These are phyloP conservation scores for Corvus hawaiiensis DNA, from an alignment of 2,113 vertebrate species.

Conservation along the genomic window DNA sequence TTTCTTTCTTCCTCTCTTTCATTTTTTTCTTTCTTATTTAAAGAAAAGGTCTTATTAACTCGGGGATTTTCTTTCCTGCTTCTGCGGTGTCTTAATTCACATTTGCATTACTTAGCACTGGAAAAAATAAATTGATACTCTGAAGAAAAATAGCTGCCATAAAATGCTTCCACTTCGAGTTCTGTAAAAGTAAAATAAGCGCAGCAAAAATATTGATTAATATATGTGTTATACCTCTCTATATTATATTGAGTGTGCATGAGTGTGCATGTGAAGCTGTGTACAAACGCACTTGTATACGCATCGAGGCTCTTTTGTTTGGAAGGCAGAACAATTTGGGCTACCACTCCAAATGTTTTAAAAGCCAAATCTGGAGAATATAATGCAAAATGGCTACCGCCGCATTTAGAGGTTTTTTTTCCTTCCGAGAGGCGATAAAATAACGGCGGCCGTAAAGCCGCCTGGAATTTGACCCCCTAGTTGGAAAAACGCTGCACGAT, in stretches of 20 bases:
- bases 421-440: constrained; percentile 4
- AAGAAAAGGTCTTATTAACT: background rate
- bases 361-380: background rate
- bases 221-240: background rate
- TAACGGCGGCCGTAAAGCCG: background rate
- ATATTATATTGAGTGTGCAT: background rate
- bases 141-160: background rate
- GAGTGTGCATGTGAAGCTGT: background rate
- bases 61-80: background rate
- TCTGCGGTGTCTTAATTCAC: constrained; percentile 29
- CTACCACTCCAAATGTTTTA: background rate
- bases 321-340: background rate
- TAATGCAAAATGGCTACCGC: constrained; percentile 27
- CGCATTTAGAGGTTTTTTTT: background rate
- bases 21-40: background rate
- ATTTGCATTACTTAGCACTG: constrained; percentile 33
- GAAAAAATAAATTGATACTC: background rate
- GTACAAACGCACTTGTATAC: background rate
- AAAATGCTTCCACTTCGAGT: constrained; percentile 15
- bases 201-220: background rate
- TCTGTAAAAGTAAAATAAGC: background rate
- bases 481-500: constrained; percentile 30
- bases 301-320: constrained; percentile 24
- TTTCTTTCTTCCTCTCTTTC: background rate
- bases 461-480: constrained; percentile 54